A percentile compares a stretch with the other conserved stretches of the same genome.
Evolutionary conservation across 2,797 vertebrate genomes (phyloP).

Genomic region (Enteromius argenteus): DNA sequence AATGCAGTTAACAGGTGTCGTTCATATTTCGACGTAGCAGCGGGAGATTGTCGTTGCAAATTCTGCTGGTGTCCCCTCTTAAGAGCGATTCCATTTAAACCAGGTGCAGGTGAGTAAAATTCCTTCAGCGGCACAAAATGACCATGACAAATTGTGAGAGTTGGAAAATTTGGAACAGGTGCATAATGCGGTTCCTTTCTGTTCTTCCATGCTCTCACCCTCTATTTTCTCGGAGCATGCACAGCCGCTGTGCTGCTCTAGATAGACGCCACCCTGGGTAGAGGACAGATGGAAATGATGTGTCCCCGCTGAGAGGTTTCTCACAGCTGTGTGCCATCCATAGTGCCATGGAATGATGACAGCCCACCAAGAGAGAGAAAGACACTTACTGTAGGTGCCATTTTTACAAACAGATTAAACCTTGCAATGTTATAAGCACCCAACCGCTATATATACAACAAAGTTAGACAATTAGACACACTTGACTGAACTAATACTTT

Average conservation of each 20-base stretch:
- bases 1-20: constrained; percentile 38
- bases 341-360: constrained; percentile 78
- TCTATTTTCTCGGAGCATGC: constrained; percentile 66
- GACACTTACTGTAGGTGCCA: neutral
- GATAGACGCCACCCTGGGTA: constrained; percentile 80
- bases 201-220: constrained; percentile 23
- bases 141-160: constrained; percentile 48
- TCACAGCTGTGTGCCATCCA: constrained; percentile 80
- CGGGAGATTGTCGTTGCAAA: neutral
- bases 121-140: constrained; percentile 48
- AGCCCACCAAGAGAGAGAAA: constrained; percentile 66
- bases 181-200: constrained; percentile 12
- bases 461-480: neutral
- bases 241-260: constrained; percentile 73
- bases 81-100: constrained; percentile 10
- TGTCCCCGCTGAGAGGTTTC: constrained; percentile 78
- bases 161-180: constrained; percentile 47
- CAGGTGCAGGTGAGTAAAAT: constrained; percentile 48
- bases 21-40: neutral
- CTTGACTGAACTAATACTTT: neutral
- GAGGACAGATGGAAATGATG: constrained; percentile 83
- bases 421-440: neutral
- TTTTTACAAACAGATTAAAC: constrained; percentile 25
- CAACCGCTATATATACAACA: neutral
- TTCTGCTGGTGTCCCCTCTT: constrained; percentile 2